Base-by-base conservation (phyloP, 2,888 invertebrate species). In the Anticlea derivata region DNA sequence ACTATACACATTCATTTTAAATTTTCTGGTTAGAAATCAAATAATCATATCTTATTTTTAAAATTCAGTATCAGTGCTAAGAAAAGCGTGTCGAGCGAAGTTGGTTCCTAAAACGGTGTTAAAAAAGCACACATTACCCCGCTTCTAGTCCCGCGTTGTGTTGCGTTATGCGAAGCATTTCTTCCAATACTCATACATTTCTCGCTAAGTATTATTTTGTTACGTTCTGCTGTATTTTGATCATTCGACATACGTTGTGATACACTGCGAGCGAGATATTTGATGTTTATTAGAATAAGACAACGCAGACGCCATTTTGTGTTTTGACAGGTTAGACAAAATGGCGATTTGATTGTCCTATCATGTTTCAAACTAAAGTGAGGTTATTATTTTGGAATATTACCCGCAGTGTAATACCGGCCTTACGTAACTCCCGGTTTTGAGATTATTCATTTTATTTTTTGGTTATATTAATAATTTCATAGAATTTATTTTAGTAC, bases 61-160 rank as follows among this genome's bases (percentile, higher is more conserved):
- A n/a, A n/a, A n/a, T n/a, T n/a, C n/a, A n/a, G 30, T 31, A 13
- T 37, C 39, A 27, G 22, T 2, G 33, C 39, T 40, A 34, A 48
- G 35, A 35, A 13, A 41, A 35, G 40, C 35, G 29, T 10, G 41
- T 8, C 13, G 22, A 34, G 8, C 39, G 12, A 44, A 22, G 38
- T 60, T 22, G 33, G n/a, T 56, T 50, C 45, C 10, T 39, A 10
- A 35, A 45, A 41, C 43, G 58, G 48, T 55, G 55, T 39, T 30
- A 23, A 26, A 37, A 47, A 10, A 33, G 35, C 51, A 46, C 33
- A 39, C 24, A 47, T 61, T 54, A 55, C 60, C 67, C 34, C 63
- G 78, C 75, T 73, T 80, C 81, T 83, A 81, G 84, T 84, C 83
- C 70, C 66, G 66, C 66, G 78, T 74, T 68, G 75, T 76, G 73